phyloP scores from a whole-genome alignment of 2,888 invertebrate genomes.

The Drosophila diplacantha region DNA sequence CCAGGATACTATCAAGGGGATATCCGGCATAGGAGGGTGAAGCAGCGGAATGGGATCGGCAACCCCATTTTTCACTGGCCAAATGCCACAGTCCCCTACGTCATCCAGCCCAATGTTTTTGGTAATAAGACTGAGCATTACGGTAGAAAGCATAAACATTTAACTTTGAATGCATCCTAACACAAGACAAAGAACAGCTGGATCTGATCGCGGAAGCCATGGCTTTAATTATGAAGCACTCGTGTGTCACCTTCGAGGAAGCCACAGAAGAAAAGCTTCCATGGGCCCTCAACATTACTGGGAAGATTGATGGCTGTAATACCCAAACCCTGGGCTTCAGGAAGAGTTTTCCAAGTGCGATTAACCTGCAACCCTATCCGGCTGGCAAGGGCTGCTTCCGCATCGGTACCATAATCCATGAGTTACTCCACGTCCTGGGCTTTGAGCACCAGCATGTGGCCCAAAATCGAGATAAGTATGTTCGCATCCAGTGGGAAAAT shows the following conservation, averaged over 20 bases:
- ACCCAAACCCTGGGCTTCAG: constrained; percentile 82
- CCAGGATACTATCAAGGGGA: constrained; percentile 5
- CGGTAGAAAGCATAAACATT: background rate
- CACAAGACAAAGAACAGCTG: background rate
- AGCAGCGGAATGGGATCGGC: background rate
- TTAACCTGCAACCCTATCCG: constrained; percentile 43
- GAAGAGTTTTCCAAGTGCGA: constrained; percentile 66
- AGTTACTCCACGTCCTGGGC: constrained; percentile 85
- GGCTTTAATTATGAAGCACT: background rate
- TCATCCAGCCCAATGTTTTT: background rate
- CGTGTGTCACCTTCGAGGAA: background rate
- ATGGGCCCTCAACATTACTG: background rate
- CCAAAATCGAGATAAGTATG: constrained; percentile 83
- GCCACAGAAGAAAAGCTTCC: background rate
- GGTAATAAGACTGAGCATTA: background rate
- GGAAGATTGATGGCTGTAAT: constrained; percentile 82
- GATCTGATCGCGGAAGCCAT: background rate
- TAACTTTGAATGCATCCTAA: background rate
- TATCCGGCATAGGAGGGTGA: fast-evolving
- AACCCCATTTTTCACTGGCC: background rate
- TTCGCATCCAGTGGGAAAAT: constrained; percentile 78
- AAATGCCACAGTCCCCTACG: background rate
- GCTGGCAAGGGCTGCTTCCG: constrained; percentile 54
- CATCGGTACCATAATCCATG: constrained; percentile 82
- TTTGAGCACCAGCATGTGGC: constrained; percentile 87